Conservation (phyloP, 2,888 invertebrate species). For the Pandemis cinnamomeana region DNA sequence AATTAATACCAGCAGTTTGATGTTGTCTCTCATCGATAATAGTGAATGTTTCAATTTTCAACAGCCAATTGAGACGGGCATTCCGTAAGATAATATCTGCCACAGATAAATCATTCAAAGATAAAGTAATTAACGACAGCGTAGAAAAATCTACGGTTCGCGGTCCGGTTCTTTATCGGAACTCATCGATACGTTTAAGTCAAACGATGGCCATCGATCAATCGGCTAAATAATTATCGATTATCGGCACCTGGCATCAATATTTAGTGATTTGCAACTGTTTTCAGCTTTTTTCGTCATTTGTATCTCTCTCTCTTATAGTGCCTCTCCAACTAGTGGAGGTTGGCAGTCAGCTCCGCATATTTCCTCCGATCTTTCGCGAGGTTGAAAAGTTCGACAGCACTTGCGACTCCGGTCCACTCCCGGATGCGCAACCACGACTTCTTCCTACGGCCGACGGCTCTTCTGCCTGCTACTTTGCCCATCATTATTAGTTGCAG, state of each 20-base stretch:
- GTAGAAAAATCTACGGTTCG: constrained; percentile 25
- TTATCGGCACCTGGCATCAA: background rate
- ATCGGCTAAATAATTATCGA: constrained; percentile 31
- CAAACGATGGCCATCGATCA: constrained; percentile 34
- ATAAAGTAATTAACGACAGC: constrained; percentile 42
- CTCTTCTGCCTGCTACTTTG: no score
- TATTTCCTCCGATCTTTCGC: no score
- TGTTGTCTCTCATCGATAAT: background rate
- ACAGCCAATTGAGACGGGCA: constrained; percentile 23
- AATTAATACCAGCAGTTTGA: background rate
- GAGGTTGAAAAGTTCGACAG: no score
- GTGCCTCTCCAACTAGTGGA: no score
- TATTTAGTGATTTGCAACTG: constrained; percentile 30
- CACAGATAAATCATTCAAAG: constrained; percentile 37
- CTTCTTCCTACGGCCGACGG: no score
- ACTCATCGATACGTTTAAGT: constrained; percentile 29
- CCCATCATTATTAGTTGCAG: no score
- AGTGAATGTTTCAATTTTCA: constrained; percentile 9
- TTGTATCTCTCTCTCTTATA: no score
- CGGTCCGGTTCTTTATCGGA: constrained; percentile 35
- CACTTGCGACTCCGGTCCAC: no score
- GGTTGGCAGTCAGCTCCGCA: no score
- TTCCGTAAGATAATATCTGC: constrained; percentile 31
- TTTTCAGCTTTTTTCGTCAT: background rate
- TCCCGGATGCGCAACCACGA: no score